phyloP scores from a whole-genome alignment of 1,140 invertebrate species.

The Myzus persicae region DNA sequence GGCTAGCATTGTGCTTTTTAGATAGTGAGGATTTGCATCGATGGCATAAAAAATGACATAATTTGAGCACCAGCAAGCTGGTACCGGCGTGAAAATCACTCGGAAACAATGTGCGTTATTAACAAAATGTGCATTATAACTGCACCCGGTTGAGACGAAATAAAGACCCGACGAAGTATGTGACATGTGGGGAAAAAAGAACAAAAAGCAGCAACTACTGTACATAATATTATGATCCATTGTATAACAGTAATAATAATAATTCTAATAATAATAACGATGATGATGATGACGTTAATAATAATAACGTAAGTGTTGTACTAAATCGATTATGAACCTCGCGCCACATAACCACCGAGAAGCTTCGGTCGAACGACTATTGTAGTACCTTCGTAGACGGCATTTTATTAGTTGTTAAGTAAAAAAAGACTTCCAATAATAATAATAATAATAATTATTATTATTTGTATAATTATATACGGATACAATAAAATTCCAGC shows the following conservation, averaged over 20 bases:
- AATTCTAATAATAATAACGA: not conserved
- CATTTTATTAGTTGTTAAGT: not conserved
- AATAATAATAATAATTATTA: not conserved
- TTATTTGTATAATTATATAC: constrained; percentile 12
- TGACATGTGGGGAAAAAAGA: not conserved
- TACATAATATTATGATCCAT: constrained; percentile 7
- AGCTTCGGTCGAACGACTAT: not conserved
- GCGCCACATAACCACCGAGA: not conserved
- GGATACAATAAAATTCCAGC: constrained; percentile 40
- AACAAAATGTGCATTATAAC: not conserved
- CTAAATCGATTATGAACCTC: not conserved
- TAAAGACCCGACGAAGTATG: not conserved
- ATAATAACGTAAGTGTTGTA: not conserved
- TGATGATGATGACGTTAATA: not conserved
- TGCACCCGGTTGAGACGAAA: not conserved
- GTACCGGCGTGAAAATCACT: not conserved
- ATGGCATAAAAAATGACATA: not conserved
- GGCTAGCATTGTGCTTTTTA: not conserved
- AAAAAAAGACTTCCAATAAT: not conserved
- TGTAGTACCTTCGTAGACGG: not conserved
- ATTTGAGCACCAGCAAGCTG: not conserved
- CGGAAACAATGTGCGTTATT: not conserved
- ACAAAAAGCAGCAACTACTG: not conserved
- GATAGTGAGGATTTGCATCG: not conserved
- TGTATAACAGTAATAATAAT: not conserved